Evolutionary conservation across 2,797 vertebrate species (phyloP), one percentile per base, ranked within the genome.

Genomic region (Acanthornis magna): DNA sequence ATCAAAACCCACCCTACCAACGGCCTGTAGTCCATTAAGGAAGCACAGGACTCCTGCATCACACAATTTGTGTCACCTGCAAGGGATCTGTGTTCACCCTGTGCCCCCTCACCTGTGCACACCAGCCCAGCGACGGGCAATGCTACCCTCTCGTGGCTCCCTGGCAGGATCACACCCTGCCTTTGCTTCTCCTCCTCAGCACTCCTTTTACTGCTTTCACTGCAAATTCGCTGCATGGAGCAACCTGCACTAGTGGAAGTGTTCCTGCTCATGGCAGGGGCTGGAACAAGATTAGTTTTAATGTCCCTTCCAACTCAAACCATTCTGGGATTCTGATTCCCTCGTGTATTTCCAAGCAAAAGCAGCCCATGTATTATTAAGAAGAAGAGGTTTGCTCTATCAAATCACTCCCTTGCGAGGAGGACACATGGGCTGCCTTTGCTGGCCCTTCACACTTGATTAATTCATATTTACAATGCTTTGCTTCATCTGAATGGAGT

Each of bases 71-170:
- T 1, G 32, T 3, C 26, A 32, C 10, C 20, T 19, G 2, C 13
- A 1, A 10, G 61, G 22, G 9, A 3, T 27, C 5, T 0, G 36
- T 0, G 5, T 1, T 20, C 48, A 2, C 6, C 63, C 47, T 0
- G 27, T 3, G 36, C 3, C 18, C 8, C 22, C 13, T 1, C 14
- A 8, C 22, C 50, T 29, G 55, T 1, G 40, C 5, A 3, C 43
- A 1, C 0, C 38, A 16, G n/a, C 21, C 5, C 19, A 21, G 62
- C 13, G 50, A 32, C 70, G 78, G 16, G 65, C 79, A 34, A 89
- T 58, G 72, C 87, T 83, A 57, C 57, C 1, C 78, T 63, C 79
- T 50, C 16, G 43, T 63, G 79, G 23, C 1, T 2, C 7, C 14
- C 8, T 48, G 3, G 43, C 36, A 29, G 72, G 5, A 63, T 1